These are phyloP conservation scores for Pyrrhia umbra DNA, from an alignment of 2,888 invertebrate genomes.

Conservation along the genomic window DNA sequence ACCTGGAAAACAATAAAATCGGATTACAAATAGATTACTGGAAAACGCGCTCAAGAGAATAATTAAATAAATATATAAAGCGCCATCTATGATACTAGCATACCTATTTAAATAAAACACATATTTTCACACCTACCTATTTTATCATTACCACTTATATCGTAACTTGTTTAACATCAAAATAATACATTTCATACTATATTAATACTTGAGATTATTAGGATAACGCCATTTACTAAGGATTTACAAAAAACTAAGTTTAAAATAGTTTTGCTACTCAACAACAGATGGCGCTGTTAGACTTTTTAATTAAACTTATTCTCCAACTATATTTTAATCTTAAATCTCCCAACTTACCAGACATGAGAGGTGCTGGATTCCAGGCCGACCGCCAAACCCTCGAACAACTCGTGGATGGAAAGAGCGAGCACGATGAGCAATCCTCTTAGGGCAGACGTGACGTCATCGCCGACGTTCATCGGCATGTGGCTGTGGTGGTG, in stretches of 20 bases:
- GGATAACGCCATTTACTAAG: too few relatives aligned
- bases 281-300: conserved; percentile 53
- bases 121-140: neutral
- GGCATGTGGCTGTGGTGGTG: conserved; percentile 88
- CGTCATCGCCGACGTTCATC: conserved; percentile 77
- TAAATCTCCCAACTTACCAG: conserved; percentile 73
- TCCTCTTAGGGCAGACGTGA: conserved; percentile 91
- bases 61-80: conserved; percentile 9
- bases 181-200: neutral
- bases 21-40: neutral
- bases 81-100: conserved; percentile 67
- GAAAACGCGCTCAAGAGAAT: conserved; percentile 8
- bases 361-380: conserved; percentile 90
- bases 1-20: conserved; percentile 82
- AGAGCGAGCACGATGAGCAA: conserved; percentile 95
- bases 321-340: neutral
- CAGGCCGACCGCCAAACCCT: conserved; percentile 95
- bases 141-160: neutral
- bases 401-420: conserved; percentile 96
- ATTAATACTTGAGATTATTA: too few relatives aligned
- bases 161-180: too few relatives aligned
- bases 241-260: neutral
- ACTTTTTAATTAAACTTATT: too few relatives aligned
- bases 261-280: conserved; percentile 55
- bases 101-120: neutral